These are phyloP conservation scores for Asobara japonica DNA, from an alignment of 1,140 invertebrate species.

Conservation along the genomic window DNA sequence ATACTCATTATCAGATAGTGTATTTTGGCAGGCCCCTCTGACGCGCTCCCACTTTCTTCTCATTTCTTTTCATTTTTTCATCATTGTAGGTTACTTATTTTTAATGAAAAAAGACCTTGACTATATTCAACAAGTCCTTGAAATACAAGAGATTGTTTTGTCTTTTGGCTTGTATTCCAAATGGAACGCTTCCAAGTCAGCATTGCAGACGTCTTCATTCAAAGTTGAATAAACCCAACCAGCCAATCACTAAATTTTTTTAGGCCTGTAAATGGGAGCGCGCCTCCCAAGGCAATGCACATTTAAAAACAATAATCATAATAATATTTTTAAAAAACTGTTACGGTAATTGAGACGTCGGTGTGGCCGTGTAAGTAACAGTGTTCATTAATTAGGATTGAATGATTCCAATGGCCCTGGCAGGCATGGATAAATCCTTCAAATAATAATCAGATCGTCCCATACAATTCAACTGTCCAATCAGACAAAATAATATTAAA, in stretches of 20 bases:
- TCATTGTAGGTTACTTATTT: not conserved
- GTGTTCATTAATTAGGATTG: constrained; percentile 1
- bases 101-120: constrained; percentile 3
- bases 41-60: constrained; percentile 14
- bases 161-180: constrained; percentile 16
- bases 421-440: not conserved
- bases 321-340: not conserved
- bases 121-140: not conserved
- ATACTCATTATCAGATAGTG: not conserved
- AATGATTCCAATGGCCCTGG: not conserved
- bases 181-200: constrained; percentile 3
- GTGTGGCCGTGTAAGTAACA: constrained; percentile 9
- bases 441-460: not conserved
- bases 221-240: not conserved
- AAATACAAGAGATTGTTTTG: not conserved
- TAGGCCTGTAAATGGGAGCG: constrained; percentile 11
- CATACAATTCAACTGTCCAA: not conserved
- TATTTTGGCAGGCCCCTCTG: constrained; percentile 14
- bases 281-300: not conserved
- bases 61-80: not conserved
- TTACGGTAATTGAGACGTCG: not conserved
- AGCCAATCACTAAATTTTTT: not conserved
- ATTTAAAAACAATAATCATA: constrained; percentile 7
- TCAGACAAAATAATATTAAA: not conserved
- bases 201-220: not conserved